Base-by-base conservation (phyloP, 2,888 invertebrate species). In the Actias luna region DNA sequence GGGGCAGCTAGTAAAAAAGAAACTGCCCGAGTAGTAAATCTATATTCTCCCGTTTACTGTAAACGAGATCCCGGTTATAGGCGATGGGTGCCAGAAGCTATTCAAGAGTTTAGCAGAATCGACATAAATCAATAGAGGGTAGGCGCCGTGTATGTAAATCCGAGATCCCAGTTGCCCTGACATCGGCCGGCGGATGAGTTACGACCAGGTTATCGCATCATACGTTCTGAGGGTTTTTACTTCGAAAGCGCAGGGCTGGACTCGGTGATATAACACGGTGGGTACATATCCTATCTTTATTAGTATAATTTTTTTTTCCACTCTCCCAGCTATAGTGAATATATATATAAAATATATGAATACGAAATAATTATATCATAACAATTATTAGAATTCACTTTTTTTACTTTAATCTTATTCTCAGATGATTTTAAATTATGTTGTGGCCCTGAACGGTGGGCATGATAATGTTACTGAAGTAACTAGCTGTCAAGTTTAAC, bases 121-220 rank as follows among this genome's bases (percentile, higher is more conserved):
- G 70, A 77, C 77, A 84, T 86, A 86, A 86, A 86, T 86, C 86
- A 85, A 71, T 69, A 69, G 74, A 67, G 74, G 81, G 80, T 77
- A 78, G 76, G 80, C 76, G 71, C 75, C 80, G 79, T 77, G 83
- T 84, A 85, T 86, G 85, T 82, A 85, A 86, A 86, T 84, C 77
- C 78, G 65, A 25, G 18, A 73, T 72, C 74, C 71, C 79, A 50
- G 22, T 50, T 50, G 46, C 46, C 46, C 76, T 79, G 80, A 82
- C 82, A 82, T 82, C 76, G 77, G 75, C 63, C 65, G 64, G 68
- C 50, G 72, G 73, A 83, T 84, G 82, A 84, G 75, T 84, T 83
- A 84, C 82, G 65, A 78, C 65, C 71, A 73, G 78, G 82, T 80
- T 82, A 84, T 82, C 79, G 74, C 67, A 68, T 66, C 74, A 73